These are phyloP conservation scores for Phaenicophaeus curvirostris DNA, from an alignment of 2,797 vertebrate genomes.

Conservation along the genomic window DNA sequence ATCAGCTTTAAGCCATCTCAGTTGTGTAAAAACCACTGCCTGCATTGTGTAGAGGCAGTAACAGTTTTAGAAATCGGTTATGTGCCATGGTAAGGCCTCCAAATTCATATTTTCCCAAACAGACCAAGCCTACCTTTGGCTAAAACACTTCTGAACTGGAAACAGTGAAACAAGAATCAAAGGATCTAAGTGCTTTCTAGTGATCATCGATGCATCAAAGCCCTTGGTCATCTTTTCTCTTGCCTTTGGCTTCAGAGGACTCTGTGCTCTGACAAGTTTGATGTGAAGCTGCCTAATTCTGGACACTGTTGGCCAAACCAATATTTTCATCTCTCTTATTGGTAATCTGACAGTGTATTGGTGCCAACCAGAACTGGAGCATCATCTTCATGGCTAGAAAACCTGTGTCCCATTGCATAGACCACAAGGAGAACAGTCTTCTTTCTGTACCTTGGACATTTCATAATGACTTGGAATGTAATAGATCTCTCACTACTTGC, in stretches of 20 bases:
- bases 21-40: background rate
- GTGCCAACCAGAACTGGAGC: background rate
- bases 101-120: background rate
- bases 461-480: background rate
- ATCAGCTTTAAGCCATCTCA: background rate
- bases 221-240: background rate
- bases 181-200: background rate
- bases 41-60: background rate
- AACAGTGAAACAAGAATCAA: background rate
- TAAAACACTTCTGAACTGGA: background rate
- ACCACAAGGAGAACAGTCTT: background rate
- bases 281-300: no score
- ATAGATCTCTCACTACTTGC: background rate
- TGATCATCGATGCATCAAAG: background rate
- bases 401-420: background rate
- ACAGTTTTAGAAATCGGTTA: background rate
- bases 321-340: background rate
- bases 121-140: background rate
- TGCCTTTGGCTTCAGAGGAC: background rate
- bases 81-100: background rate
- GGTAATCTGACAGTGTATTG: background rate
- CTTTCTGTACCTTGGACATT: background rate
- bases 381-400: background rate
- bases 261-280: background rate
- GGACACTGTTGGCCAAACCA: background rate